These are phyloP conservation scores for Diabrotica undecimpunctata DNA, from an alignment of 1,140 invertebrate species.

Conservation along the genomic window DNA sequence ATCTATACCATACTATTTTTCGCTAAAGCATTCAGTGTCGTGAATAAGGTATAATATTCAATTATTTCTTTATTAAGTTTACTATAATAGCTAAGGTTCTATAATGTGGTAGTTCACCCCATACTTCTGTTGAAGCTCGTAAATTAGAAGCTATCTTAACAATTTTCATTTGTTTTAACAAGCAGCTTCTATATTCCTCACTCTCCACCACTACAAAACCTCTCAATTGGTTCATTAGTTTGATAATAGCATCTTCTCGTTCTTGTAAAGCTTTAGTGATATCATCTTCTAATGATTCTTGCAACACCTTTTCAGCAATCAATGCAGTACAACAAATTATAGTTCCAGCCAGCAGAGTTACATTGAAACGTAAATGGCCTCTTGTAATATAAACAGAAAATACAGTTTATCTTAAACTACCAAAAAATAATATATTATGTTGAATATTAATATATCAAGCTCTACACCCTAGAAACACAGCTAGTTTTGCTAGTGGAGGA, in stretches of 20 bases:
- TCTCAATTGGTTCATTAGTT: conserved; percentile 37
- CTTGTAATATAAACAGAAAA: too few species aligned
- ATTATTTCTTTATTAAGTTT: conserved; percentile 38
- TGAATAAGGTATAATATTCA: conserved; percentile 35
- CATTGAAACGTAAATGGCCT: too few species aligned
- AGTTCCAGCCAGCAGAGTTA: conserved; percentile 8
- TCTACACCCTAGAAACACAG: too few species aligned
- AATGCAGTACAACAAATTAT: conserved; percentile 5
- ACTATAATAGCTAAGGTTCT: conserved; percentile 31
- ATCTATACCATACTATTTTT: conserved; percentile 26
- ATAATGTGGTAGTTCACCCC: conserved; percentile 39
- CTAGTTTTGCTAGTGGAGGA: too few species aligned
- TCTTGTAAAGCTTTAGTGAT: conserved; percentile 30
- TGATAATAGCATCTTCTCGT: conserved; percentile 33
- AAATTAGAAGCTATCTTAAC: conserved; percentile 27
- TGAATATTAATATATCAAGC: too few species aligned
- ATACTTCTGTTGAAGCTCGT: conserved; percentile 33
- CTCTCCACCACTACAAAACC: conserved; percentile 34
- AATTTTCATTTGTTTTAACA: conserved; percentile 42
- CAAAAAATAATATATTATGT: too few species aligned
- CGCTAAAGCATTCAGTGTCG: conserved; percentile 36
- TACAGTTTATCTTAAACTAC: too few species aligned
- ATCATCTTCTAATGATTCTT: conserved; percentile 28
- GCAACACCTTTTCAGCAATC: not conserved
- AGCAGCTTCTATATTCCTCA: conserved; percentile 37